Evolutionary conservation across 2,797 vertebrate genomes (phyloP).

Genomic region (Tokudaia tokunoshimensis): DNA sequence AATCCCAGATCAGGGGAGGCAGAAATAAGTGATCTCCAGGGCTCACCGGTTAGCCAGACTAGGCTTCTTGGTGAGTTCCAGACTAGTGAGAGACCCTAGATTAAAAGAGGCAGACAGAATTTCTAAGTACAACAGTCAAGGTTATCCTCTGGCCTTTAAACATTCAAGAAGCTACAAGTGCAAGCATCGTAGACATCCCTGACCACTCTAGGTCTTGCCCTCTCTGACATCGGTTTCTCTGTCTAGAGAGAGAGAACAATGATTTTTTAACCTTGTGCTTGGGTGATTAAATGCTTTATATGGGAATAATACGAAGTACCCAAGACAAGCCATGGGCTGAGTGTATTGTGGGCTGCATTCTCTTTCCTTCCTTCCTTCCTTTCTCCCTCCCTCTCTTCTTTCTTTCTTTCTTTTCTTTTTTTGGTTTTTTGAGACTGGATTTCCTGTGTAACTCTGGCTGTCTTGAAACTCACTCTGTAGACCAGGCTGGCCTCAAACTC

Average conservation of each 20-base stretch:
- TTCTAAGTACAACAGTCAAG: background rate
- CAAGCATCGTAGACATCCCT: background rate
- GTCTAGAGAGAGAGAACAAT: background rate
- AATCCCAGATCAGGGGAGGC: background rate
- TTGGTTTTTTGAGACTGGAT: no score
- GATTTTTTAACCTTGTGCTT: background rate
- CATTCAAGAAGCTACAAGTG: background rate
- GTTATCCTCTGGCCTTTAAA: background rate
- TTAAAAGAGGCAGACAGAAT: background rate
- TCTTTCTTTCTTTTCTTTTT: no score
- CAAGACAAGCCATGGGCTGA: background rate
- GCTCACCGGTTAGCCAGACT: background rate
- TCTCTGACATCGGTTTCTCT: background rate
- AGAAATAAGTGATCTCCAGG: background rate
- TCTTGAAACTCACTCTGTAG: no score
- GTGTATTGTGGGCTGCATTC: background rate
- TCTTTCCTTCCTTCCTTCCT: background rate
- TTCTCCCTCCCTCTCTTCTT: no score
- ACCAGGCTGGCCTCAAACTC: no score
- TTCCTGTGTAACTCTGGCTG: no score
- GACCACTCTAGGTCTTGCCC: background rate
- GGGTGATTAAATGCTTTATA: conserved; percentile 4
- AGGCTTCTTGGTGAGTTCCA: background rate
- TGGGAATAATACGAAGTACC: background rate
- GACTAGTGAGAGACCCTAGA: background rate